Evolutionary conservation across 2,888 invertebrate genomes (phyloP), one percentile per base, ranked within the genome.

Genomic region (Cantharis nigra): DNA sequence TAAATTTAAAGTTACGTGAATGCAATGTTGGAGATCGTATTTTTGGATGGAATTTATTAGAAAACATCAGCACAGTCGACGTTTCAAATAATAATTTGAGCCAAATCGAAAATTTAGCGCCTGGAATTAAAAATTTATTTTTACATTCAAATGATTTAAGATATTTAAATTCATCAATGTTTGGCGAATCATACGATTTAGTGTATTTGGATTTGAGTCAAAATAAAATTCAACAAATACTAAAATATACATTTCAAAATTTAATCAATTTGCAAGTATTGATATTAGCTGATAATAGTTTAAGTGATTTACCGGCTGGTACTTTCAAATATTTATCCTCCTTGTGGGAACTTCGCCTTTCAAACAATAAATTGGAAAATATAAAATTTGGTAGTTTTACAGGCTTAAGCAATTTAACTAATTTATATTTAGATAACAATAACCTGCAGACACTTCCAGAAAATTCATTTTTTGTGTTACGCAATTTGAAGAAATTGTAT

Each of bases 321-420:
- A 13, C 16, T 16, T 78, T 78, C 28, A 1, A 20, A n/a, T 30
- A 75, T 65, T 63, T 72, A 18, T 16, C 28, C 16, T 18, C 70
- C 13, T 74, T 78, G 28, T 23, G 63, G 23, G 33, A 69, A 65
- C 69, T 78, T 23, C n/a, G 28, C 2, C 64, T 78, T 10, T 78
- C 78, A 0, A 10, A 63, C 4, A 78, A 78, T 74, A 28, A 14
- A 10, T 16, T 76, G 30, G 26, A 9, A 11, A 63, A 69, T 69
- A 16, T 76, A 0, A 65, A 76, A 72, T 78, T 70, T 72, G 78
- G 78, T n/a, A 76, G 72, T 11, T 78, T 78, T 70, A 63, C 67
- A 2, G 76, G 76, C 11, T 62, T 78, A 11, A 65, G 69, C 33
- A 76, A 71, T 67, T 23, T 78, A 49, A 71, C 23, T 9, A 20